Evolutionary conservation across 2,113 vertebrate species (phyloP).

Genomic region (Eurypyga helias): DNA sequence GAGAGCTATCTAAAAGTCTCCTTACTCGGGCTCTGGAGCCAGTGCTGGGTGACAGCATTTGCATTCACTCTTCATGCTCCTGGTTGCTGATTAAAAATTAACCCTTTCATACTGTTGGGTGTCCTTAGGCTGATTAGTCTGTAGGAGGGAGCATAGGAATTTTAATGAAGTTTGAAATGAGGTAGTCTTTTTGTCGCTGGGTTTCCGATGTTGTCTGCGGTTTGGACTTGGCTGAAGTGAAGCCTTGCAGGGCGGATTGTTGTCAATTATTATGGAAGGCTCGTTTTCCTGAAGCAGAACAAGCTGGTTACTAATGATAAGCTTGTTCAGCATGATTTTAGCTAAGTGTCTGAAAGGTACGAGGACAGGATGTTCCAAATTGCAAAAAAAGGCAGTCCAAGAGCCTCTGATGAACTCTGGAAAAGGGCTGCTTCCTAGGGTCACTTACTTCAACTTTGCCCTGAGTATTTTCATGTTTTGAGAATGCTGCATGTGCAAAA

Average conservation of each 20-base stretch:
- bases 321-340: slow-evolving; percentile 35
- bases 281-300: background rate
- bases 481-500: background rate
- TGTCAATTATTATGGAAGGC: slow-evolving; percentile 1
- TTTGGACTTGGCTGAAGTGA: background rate
- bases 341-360: background rate
- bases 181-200: background rate
- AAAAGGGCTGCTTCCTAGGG: background rate
- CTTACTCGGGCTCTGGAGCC: background rate
- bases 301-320: background rate
- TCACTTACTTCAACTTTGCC: background rate
- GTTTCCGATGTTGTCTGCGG: background rate
- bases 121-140: background rate
- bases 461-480: background rate
- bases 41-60: background rate
- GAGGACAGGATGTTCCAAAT: background rate
- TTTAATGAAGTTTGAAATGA: background rate
- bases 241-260: background rate
- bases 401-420: background rate
- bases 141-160: background rate
- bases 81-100: slow-evolving; percentile 46
- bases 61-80: background rate
- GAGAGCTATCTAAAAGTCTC: background rate
- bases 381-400: background rate
- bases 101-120: background rate